Base-by-base conservation (phyloP, 2,113 vertebrate species). In the Cisticola juncidis region DNA sequence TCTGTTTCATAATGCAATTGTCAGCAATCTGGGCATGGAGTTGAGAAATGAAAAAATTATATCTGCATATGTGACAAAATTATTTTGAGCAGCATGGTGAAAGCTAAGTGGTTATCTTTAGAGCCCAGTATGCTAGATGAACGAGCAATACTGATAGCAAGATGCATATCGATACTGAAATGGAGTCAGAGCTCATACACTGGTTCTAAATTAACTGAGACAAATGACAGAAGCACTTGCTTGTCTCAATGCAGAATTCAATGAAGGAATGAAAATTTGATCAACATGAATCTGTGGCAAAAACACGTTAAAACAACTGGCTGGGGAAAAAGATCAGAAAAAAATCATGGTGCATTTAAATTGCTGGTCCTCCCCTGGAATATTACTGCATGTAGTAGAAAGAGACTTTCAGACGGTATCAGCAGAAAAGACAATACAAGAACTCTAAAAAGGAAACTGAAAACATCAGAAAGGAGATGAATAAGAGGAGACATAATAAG, bases 381-480 rank as follows among this genome's bases (percentile, higher is more conserved):
- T 57, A 70, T 21, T 69, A 69, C 0, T n/a, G 25, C 11, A 61
- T 3, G 24, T 14, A 61, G 29, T 16, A 82, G n/a, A 79, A 65
- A 36, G 14, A 81, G 42, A 36, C 13, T 62, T 86, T 84, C 40
- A 51, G 28, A 76, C 7, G 45, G 35, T 5, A 82, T 38, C 3
- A 4, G 47, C 54, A 90, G 29, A 91, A 95, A 90, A 44, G 60
- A 93, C 76, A 92, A 64, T 48, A 44, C 42, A 47, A 83, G 38
- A 90, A 81, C 54, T 78, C 66, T 77, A 25, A 94, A 77, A 10
- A 80, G 62, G 26, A 73, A 54, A 51, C 29, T 40, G 71, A 80
- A 94, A 96, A 66, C 73, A 78, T 90, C 64, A 83, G 74, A 90
- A 91, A 80, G 44, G 57, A 81, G 78, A 80, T 21, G 35, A 92